Percentiles rank a stretch among this genome's conserved stretches.
These are phyloP conservation scores for Ischnura elegans DNA, from an alignment of 2,888 invertebrate species.

Conservation along the genomic window DNA sequence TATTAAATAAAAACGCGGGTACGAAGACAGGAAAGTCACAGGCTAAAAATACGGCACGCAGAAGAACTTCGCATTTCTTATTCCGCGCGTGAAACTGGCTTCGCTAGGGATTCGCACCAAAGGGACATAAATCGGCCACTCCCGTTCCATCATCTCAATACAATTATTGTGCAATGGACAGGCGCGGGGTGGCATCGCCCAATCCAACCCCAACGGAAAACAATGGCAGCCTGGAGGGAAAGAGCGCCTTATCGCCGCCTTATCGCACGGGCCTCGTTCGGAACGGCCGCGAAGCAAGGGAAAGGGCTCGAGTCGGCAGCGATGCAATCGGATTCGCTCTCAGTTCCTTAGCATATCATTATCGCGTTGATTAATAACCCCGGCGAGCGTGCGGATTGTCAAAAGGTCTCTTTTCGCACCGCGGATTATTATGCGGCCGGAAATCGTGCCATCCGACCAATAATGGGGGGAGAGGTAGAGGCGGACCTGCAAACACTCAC, in stretches of 20 bases:
- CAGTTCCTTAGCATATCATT: not conserved
- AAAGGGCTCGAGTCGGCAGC: not conserved
- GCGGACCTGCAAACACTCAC: not conserved
- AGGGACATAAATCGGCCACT: not conserved
- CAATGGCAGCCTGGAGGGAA: not conserved
- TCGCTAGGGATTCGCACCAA: no score
- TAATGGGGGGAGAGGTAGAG: no score
- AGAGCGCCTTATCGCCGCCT: not conserved
- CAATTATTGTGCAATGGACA: not conserved
- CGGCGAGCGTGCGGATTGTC: not conserved
- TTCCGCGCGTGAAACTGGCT: no score
- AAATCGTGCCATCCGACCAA: no score
- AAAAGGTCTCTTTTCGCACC: not conserved
- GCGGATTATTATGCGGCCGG: not conserved
- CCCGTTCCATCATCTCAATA: not conserved
- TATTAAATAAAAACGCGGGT: no score
- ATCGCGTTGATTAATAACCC: not conserved
- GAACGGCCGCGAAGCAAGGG: not conserved
- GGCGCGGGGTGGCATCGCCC: not conserved
- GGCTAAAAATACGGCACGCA: no score
- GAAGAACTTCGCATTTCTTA: no score
- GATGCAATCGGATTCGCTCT: not conserved
- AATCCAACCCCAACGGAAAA: not conserved
- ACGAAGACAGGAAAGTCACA: no score
- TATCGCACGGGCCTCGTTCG: not conserved